Percentiles rank a stretch among this genome's conserved stretches.
phyloP scores from a whole-genome alignment of 2,797 vertebrate genomes.

The Menidia menidia region DNA sequence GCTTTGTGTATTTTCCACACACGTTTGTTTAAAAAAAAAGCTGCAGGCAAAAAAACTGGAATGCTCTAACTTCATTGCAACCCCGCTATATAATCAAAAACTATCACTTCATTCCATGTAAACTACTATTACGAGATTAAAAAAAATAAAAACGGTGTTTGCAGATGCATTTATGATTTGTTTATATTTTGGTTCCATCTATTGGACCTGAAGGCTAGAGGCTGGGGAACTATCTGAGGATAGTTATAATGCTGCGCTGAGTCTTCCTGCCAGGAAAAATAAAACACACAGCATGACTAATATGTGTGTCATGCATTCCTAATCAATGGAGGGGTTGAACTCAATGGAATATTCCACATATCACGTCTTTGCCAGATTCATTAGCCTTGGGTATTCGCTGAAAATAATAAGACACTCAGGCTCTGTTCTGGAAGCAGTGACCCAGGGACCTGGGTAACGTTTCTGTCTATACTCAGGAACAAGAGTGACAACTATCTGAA shows the following conservation, averaged over 20 bases:
- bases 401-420: constrained; percentile 39
- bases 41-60: not conserved
- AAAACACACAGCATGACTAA: constrained; percentile 79
- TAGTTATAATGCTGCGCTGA: constrained; percentile 60
- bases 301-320: constrained; percentile 77
- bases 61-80: constrained; percentile 26
- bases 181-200: constrained; percentile 74
- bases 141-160: constrained; percentile 63
- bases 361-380: constrained; percentile 67
- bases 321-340: constrained; percentile 73
- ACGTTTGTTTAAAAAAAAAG: too few species aligned
- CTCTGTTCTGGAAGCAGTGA: constrained; percentile 27
- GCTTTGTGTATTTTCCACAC: too few species aligned
- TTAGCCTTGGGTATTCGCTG: constrained; percentile 60
- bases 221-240: constrained; percentile 48
- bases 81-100: constrained; percentile 49
- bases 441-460: constrained; percentile 33
- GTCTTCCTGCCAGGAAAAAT: constrained; percentile 78
- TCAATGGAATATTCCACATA: constrained; percentile 80
- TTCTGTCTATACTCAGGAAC: constrained; percentile 2
- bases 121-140: constrained; percentile 59
- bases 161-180: constrained; percentile 67
- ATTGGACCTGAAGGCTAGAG: constrained; percentile 35
- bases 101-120: constrained; percentile 58
- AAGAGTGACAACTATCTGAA: not conserved